Base-by-base conservation (phyloP, 2,888 invertebrate species). In the Acanthosoma haemorrhoidale region DNA sequence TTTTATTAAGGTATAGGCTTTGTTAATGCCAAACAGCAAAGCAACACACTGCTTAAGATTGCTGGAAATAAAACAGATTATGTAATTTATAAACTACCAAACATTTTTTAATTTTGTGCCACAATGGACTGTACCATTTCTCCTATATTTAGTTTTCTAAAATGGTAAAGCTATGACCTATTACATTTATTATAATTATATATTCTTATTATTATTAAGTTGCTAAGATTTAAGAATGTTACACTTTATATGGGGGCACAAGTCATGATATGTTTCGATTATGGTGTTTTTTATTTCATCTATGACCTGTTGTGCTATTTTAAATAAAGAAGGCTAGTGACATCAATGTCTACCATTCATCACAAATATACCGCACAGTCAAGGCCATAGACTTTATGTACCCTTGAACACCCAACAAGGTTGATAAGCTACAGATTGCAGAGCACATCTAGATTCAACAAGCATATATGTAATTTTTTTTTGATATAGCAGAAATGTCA, bases 211-310 rank as follows among this genome's bases (percentile, higher is more conserved):
- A 63, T 69, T 66, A 57, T 66, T 71, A 74, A 73, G 69, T 75
- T 71, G 72, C 73, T 75, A 75, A 73, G 73, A 75, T 82, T 82
- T 82, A 82, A 77, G 82, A 81, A 81, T 81, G 81, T 82, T 82
- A 82, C 82, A 82, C 82, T 86, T 85, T 85, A 86, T 74, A 70
- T 71, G 86, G 87, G 87, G 88, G 88, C 87, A 87, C 87, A 87
- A 86, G 85, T 85, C 86, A 83, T 88, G 88, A 88, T 88, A 88
- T 88, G 88, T 88, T 87, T 87, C 86, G 87, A 87, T 85, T 85
- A 84, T 86, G 86, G 86, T 83, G 85, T 85, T 86, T 86, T 85
- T 84, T 84, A 83, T 81, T 51, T 70, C 66, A 57, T 68, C 64
- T 79, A 67, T 69, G 69, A 43, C 67, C 66, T 43, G 31, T 70